Evolutionary conservation across 2,113 vertebrate species (phyloP).

Genomic region (Petaurus breviceps): DNA sequence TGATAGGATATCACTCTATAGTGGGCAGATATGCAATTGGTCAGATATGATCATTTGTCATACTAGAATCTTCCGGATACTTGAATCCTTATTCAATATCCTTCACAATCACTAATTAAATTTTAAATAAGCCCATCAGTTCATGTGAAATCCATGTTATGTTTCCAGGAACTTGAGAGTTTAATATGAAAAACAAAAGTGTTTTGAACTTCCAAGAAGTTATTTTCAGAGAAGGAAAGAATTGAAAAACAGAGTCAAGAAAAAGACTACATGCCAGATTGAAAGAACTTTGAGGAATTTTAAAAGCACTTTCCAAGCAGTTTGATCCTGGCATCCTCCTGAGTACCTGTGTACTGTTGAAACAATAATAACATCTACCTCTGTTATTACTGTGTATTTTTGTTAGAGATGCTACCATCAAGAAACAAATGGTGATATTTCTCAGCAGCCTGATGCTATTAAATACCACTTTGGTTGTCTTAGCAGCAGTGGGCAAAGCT

Average conservation of each 20-base stretch:
- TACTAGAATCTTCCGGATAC: background rate
- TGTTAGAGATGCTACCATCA: slow-evolving; percentile 72
- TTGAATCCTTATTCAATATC: background rate
- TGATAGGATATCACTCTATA: background rate
- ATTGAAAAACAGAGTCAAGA: background rate
- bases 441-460: slow-evolving; percentile 57
- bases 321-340: slow-evolving; percentile 68
- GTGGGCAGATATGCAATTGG: background rate
- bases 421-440: slow-evolving; percentile 62
- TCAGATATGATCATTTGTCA: background rate
- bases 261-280: background rate
- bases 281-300: background rate
- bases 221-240: slow-evolving; percentile 8
- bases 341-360: slow-evolving; percentile 39
- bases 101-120: background rate
- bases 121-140: background rate
- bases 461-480: slow-evolving; percentile 63
- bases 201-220: background rate
- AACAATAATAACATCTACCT: slow-evolving; percentile 48
- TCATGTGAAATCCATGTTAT: background rate
- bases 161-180: background rate
- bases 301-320: background rate
- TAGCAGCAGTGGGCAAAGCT: slow-evolving; percentile 57
- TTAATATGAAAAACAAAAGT: background rate
- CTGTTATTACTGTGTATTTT: slow-evolving; percentile 73